Percentiles rank a stretch among this genome's conserved stretches.
Evolutionary conservation across 2,113 vertebrate genomes (phyloP).

Genomic region (Chunga burmeisteri): DNA sequence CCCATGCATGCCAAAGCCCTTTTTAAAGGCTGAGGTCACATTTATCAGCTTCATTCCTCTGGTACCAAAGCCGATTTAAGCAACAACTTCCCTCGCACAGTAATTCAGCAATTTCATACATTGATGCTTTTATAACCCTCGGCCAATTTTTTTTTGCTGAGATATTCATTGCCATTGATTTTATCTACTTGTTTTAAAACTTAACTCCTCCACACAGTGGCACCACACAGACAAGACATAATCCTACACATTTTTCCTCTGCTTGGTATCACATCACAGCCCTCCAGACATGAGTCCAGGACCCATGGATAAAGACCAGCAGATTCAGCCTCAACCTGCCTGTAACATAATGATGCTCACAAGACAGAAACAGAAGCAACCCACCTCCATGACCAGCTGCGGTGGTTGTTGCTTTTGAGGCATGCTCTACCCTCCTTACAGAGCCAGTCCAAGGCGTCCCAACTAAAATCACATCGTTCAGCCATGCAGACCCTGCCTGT

Average conservation of each 20-base stretch:
- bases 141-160: background rate
- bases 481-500: background rate
- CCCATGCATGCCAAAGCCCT: background rate
- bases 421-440: background rate
- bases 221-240: background rate
- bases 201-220: background rate
- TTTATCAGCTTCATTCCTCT: background rate
- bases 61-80: background rate
- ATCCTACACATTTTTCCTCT: background rate
- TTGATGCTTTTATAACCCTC: background rate
- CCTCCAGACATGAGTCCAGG: background rate
- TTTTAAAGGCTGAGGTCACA: background rate
- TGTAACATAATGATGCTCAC: background rate
- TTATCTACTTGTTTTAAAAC: background rate
- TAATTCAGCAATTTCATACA: background rate
- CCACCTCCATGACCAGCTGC: rapidly evolving
- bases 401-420: background rate
- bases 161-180: background rate
- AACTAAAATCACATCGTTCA: background rate
- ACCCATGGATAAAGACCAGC: background rate
- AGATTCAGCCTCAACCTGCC: background rate
- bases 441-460: background rate
- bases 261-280: background rate
- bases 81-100: background rate
- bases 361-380: background rate